A percentile compares a stretch with the other conserved stretches of the same genome.
phyloP scores from a whole-genome alignment of 2,888 invertebrate species.

The Piscicola geometra region DNA sequence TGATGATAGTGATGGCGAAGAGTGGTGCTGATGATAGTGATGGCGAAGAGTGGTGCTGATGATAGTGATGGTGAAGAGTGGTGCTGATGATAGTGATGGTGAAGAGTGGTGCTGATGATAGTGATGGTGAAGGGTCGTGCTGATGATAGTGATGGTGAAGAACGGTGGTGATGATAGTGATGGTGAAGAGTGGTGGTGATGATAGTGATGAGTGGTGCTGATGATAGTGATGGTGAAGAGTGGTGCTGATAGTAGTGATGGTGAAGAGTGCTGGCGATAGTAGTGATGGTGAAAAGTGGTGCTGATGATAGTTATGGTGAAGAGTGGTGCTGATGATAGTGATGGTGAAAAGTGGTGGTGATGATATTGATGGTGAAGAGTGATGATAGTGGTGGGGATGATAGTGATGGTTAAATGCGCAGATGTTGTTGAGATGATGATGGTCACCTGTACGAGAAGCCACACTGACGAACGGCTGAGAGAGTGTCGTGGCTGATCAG shows the following conservation, averaged over 20 bases:
- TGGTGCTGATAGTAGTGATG: background rate
- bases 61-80: no score
- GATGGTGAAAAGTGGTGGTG: background rate
- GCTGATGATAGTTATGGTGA: background rate
- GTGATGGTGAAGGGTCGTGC: no score
- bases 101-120: no score
- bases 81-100: no score
- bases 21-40: background rate
- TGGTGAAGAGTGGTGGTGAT: no score
- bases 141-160: no score
- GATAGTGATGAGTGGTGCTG: no score
- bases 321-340: background rate
- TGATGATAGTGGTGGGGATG: background rate
- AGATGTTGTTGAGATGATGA: background rate
- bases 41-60: background rate
- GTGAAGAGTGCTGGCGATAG: no score
- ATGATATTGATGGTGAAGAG: background rate
- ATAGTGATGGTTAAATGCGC: background rate
- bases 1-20: background rate
- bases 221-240: no score
- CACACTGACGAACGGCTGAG: conserved; percentile 71
- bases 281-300: no score
- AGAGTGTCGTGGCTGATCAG: conserved; percentile 48
- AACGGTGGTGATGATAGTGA: no score
- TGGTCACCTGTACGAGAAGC: conserved; percentile 4